phyloP scores from a whole-genome alignment of 2,888 invertebrate genomes.

The Orthonychiurus folsomi region DNA sequence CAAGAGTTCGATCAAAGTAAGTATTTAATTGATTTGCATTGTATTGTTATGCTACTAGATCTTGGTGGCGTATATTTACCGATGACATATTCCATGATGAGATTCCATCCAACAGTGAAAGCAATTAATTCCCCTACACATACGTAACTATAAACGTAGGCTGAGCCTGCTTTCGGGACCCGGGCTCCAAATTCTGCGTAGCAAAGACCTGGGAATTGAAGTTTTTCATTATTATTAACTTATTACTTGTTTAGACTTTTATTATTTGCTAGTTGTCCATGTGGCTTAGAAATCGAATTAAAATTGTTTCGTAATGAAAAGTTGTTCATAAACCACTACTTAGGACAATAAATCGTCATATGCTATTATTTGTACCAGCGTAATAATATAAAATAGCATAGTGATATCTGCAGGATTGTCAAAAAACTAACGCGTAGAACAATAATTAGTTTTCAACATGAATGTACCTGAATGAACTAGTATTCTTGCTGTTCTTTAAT shows the following conservation, averaged over 20 bases:
- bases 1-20: constrained; percentile 19
- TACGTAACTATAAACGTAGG: constrained; percentile 88
- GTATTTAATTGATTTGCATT: background rate
- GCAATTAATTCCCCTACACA: constrained; percentile 85
- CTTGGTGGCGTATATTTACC: constrained; percentile 47
- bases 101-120: constrained; percentile 87
- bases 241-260: too few species aligned
- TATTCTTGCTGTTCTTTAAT: too few species aligned
- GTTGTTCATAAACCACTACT: background rate
- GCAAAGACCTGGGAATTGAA: constrained; percentile 18
- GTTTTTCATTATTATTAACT: background rate
- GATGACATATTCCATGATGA: constrained; percentile 78
- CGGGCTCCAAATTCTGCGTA: constrained; percentile 86
- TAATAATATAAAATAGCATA: too few species aligned
- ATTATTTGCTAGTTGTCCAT: background rate
- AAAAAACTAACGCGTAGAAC: too few species aligned
- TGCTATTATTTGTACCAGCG: too few species aligned
- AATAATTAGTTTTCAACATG: too few species aligned
- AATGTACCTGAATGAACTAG: too few species aligned
- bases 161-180: constrained; percentile 83
- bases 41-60: background rate
- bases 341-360: too few species aligned
- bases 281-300: background rate
- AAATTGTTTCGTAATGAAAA: background rate
- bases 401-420: too few species aligned